Evolutionary conservation across 2,113 vertebrate genomes (phyloP), one percentile per base, ranked within the genome.

Genomic region (Tretioscincus oriximinensis): DNA sequence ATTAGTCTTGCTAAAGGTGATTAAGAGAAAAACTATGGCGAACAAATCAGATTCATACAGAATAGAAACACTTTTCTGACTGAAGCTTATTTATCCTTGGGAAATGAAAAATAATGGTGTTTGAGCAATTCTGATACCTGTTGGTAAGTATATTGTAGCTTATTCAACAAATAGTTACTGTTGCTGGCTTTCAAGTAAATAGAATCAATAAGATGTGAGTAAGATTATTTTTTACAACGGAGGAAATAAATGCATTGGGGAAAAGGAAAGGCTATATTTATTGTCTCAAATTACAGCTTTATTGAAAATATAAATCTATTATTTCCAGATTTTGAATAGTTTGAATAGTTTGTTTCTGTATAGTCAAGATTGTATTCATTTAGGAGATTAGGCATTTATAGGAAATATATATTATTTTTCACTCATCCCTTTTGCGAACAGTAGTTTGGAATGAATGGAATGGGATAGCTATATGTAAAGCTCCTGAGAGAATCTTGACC

Each of bases 1-100:
- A 63, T 73, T n/a, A 73, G 26, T 85, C 71, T 81, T 82, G 73
- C 80, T 84, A 79, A 49, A 78, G 79, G 67, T 76, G 7, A n/a
- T 16, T 67, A 51, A n/a, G 81, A 83, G n/a, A 4, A 88, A 74
- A 51, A 31, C 0, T 69, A 61, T 78, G 1, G 81, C 79, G 0
- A 79, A 0, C 29, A 80, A 81, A 54, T 82, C 31, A 41, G 68
- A 0, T 16, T 0, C 67, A 26, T 65, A 74, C 67, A 71, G 64
- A 77, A 10, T 47, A 70, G 18, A 22, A 80, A 69, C 18, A 1
- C 45, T 84, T 87, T 84, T 72, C 86, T 78, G 80, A 85, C 20
- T 67, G 49, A 80, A 74, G 85, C 24, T 80, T 16, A n/a, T 85
- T 58, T 81, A 73, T 88, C 76, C 77, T 65, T 6, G 73, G 28